These are phyloP conservation scores for Bimastos eiseni DNA, from an alignment of 2,888 invertebrate species.

Conservation along the genomic window DNA sequence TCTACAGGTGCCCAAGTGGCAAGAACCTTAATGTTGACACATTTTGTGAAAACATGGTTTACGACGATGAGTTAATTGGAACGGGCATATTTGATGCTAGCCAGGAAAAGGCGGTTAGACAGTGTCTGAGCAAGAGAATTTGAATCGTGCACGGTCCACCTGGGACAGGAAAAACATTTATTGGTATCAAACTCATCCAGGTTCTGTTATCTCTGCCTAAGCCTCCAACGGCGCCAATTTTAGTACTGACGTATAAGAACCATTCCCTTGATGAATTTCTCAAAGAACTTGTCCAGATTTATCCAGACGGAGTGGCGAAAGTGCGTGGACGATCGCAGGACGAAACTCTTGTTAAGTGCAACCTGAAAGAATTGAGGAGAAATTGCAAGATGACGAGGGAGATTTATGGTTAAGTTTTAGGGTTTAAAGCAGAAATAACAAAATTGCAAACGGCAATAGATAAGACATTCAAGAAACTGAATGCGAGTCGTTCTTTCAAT, in stretches of 20 bases:
- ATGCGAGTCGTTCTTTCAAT: not conserved
- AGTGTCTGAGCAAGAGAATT: conserved; percentile 74
- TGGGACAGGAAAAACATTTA: conserved; percentile 79
- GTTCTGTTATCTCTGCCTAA: conserved; percentile 18
- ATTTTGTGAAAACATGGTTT: not conserved
- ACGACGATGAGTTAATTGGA: not conserved
- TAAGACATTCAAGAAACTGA: not conserved
- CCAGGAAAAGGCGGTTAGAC: conserved; percentile 72
- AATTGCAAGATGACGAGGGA: not conserved
- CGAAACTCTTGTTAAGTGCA: conserved; percentile 25
- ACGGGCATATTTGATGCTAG: conserved; percentile 69
- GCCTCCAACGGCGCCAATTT: conserved; percentile 32
- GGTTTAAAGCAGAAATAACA: not conserved
- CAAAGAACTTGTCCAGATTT: conserved; percentile 27
- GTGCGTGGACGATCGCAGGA: conserved; percentile 39
- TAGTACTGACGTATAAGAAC: conserved; percentile 43
- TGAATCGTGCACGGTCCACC: conserved; percentile 82
- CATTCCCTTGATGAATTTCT: conserved; percentile 43
- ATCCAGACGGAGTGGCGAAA: conserved; percentile 31
- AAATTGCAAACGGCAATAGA: not conserved
- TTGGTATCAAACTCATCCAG: conserved; percentile 73
- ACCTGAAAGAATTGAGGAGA: conserved; percentile 26
- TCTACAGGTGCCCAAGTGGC: not conserved
- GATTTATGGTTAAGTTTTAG: not conserved
- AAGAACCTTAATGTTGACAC: not conserved